Evolutionary conservation across 2,797 vertebrate genomes (phyloP), one percentile per base, ranked within the genome.

Genomic region (Neopelma chrysocephalum): DNA sequence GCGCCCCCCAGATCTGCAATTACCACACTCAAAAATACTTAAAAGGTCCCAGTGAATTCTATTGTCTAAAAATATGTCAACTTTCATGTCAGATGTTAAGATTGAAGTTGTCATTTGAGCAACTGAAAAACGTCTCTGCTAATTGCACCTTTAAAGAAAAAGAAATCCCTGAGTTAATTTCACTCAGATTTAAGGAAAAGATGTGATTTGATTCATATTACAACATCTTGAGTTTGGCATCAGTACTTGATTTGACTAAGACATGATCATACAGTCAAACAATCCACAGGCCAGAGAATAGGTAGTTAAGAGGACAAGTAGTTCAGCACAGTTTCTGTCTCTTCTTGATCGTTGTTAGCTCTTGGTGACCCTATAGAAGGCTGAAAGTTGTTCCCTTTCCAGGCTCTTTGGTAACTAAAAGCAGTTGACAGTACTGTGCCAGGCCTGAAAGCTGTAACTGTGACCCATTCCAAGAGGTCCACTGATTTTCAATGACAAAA

Each of bases 21-120:
- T 97, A 96, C 36, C 83, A 88, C 90, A 84, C 85, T 96, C 51
- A 27, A 65, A 95, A 84, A n/a, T 81, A 86, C 82, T 95, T 93
- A 87, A 78, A 92, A 83, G 5, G 13, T 96, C 92, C 92, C 80
- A 80, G 75, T 87, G 88, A 93, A 57, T 96, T 96, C 58, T 93
- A 7, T 94, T 97, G 87, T 97, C 93, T 96, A 96, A 97, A 97
- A 97, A 97, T 92, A 98, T 83, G 94, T 91, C 77, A 87, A 64
- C 65, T 95, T 96, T 85, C 93, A 77, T 96, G 96, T 95, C 82
- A 96, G 96, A 68, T 91, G 62, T 85, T 82, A 82, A 95, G 95
- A 97, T n/a, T 94, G 91, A 98, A 97, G 79, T 47, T 95, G 86
- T 97, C 93, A 95, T 86, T 96, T 93, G 61, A 91, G 80, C 48